Evolutionary conservation across 2,113 vertebrate genomes (phyloP), one percentile per base, ranked within the genome.

Genomic region (Python bivittatus): DNA sequence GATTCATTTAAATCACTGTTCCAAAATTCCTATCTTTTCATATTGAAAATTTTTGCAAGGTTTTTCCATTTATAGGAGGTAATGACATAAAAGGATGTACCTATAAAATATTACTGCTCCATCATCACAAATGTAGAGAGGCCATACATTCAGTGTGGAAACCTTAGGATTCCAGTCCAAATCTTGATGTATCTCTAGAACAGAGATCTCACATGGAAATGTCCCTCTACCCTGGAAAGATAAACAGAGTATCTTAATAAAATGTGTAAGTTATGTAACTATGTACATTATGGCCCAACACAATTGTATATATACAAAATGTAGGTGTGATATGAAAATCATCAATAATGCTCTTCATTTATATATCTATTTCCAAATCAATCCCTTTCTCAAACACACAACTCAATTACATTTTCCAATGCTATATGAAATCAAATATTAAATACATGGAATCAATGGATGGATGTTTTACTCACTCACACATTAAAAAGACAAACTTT

Each of bases 121-220:
- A 95, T 99, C 99, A 90, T 99, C 99, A 94, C 99, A 99, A 96
- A 99, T 99, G 97, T 99, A 99, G 87, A 99, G 98, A 92, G 99
- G 99, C 99, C 99, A 99, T 95, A 99, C 99, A 92, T 99, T 99
- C 84, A 99, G 95, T 3, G 99, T 99, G 20, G 99, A 99, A 93
- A 99, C 99, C 97, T 99, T 99, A 0, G 99, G 99, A 97, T 99
- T 99, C 99, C 99, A 99, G 95, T 99, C 99, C 96, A 99, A 97
- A 96, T 99, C 99, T 92, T 99, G 99, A 95, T 99, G 99, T 96
- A 99, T 99, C 97, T 99, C 99, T 97, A 99, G 96, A 94, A 99
- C 97, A 20, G 99, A 99, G 95, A 99, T 99, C 96, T 99, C 99
- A 10, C 99, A 99, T 4, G 99, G 99, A 98, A 99, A 99, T 0